Percentiles rank a stretch among this genome's conserved stretches.
These are phyloP conservation scores for Bombyx mori DNA, from an alignment of 1,140 invertebrate genomes.

Conservation along the genomic window DNA sequence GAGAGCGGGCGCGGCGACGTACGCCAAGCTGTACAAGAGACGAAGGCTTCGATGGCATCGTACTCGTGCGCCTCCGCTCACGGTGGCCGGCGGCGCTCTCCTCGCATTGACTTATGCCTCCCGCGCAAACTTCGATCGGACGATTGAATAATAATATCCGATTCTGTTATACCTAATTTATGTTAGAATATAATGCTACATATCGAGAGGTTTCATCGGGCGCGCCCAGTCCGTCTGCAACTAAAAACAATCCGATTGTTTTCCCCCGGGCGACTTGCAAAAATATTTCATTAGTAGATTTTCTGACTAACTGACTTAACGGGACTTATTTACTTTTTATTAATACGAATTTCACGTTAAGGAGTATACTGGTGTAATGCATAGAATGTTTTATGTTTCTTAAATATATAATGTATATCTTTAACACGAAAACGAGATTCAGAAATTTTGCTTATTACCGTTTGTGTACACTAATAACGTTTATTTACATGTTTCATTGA, in stretches of 20 bases:
- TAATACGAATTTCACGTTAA: too few relatives aligned
- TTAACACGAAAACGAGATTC: too few relatives aligned
- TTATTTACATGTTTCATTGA: too few relatives aligned
- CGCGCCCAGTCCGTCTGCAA: conserved; percentile 36
- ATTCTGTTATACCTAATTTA: conserved; percentile 66
- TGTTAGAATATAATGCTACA: conserved; percentile 63
- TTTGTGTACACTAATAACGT: too few relatives aligned
- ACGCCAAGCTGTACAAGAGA: conserved; percentile 28
- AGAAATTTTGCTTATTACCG: too few relatives aligned
- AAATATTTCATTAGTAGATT: too few relatives aligned
- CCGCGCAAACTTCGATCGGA: conserved; percentile 58
- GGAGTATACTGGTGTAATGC: too few relatives aligned
- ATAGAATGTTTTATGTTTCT: too few relatives aligned
- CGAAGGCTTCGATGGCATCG: conserved; percentile 64
- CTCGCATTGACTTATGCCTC: conserved; percentile 65
- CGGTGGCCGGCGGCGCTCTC: conserved; percentile 60
- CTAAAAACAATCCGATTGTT: conserved; percentile 16
- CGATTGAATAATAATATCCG: conserved; percentile 70
- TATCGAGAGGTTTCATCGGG: conserved; percentile 48
- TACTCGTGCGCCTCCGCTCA: conserved; percentile 62
- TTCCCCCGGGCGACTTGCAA: too few relatives aligned
- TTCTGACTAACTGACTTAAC: too few relatives aligned
- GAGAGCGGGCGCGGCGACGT: conserved; percentile 9
- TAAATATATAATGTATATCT: too few relatives aligned
- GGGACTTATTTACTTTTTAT: too few relatives aligned